Evolutionary conservation across 2,888 invertebrate genomes (phyloP).

Genomic region (Acrobasis repandana): DNA sequence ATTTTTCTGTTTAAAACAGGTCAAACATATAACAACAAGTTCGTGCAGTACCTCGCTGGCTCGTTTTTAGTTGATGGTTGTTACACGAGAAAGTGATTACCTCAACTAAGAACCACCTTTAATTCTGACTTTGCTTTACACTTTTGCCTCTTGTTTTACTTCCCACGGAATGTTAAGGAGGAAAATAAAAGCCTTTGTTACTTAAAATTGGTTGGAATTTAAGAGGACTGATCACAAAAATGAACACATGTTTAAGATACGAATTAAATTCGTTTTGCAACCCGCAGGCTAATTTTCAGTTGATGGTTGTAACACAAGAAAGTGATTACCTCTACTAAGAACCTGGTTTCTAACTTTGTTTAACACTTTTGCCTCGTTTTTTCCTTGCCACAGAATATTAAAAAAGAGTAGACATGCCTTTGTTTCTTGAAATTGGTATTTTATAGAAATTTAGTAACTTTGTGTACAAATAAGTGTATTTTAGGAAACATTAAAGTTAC

Average conservation of each 20-base stretch:
- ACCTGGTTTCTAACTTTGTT: background rate
- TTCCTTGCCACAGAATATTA: background rate
- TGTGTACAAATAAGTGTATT: too few relatives aligned
- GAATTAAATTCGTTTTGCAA: too few relatives aligned
- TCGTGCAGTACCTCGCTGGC: background rate
- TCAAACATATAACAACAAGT: constrained; percentile 7
- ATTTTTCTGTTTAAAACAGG: constrained; percentile 16
- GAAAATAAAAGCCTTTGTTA: constrained; percentile 5
- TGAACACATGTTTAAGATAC: too few relatives aligned
- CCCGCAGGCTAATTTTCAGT: constrained; percentile 2
- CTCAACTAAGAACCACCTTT: background rate
- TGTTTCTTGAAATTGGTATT: constrained; percentile 2
- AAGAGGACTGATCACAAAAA: too few relatives aligned
- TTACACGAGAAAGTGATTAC: constrained; percentile 7
- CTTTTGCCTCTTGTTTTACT: background rate
- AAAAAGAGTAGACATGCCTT: constrained; percentile 4
- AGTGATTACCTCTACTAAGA: background rate
- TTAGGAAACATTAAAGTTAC: too few relatives aligned
- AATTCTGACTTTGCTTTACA: background rate
- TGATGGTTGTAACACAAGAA: background rate
- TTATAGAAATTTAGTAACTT: background rate
- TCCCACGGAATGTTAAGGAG: too few relatives aligned
- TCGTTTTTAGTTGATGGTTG: constrained; percentile 1
- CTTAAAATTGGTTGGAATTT: background rate
- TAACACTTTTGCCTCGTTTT: background rate